phyloP scores from a whole-genome alignment of 1,140 invertebrate species.

The Sitobion miscanthi region DNA sequence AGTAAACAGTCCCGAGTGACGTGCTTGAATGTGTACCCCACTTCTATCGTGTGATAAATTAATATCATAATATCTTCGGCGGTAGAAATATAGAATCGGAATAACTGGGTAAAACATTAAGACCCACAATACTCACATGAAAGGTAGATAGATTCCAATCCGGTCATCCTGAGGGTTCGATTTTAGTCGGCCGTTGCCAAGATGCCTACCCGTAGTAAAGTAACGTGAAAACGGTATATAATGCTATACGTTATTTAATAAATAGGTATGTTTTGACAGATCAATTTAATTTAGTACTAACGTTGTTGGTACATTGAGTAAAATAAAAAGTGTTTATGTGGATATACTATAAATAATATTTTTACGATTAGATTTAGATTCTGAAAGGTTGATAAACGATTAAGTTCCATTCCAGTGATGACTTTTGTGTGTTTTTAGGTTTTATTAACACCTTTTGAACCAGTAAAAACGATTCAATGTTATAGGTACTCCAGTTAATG shows the following conservation, averaged over 20 bases:
- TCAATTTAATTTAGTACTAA: background rate
- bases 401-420: too few species aligned
- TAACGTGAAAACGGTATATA: background rate
- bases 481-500: too few species aligned
- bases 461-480: too few species aligned
- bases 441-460: too few species aligned
- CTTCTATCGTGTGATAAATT: background rate
- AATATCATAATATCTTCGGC: background rate
- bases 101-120: background rate
- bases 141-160: background rate
- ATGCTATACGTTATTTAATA: too few species aligned
- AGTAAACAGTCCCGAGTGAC: background rate
- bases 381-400: background rate
- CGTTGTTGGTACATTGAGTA: background rate
- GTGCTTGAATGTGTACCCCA: background rate
- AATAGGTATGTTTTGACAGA: background rate
- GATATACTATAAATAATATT: background rate
- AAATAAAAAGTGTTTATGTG: background rate
- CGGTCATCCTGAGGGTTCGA: background rate
- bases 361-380: background rate
- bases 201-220: background rate
- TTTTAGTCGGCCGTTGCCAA: background rate
- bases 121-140: background rate
- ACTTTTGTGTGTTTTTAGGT: too few species aligned
- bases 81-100: background rate